These are phyloP conservation scores for Callinectes sapidus DNA, from an alignment of 2,888 invertebrate species.

Conservation along the genomic window DNA sequence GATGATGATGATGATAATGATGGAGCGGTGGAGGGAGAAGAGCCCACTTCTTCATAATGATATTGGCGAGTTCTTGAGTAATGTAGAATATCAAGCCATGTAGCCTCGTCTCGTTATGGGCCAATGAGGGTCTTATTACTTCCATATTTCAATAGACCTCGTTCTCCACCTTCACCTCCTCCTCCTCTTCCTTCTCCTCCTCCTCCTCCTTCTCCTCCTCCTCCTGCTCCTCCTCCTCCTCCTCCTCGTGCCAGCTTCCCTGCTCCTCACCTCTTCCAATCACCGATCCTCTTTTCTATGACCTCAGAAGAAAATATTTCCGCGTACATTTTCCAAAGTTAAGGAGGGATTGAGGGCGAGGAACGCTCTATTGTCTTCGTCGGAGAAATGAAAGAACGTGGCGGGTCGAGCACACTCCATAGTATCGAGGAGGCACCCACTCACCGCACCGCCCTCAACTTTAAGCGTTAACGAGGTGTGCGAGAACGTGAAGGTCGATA, in stretches of 20 bases:
- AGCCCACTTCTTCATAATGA: not conserved
- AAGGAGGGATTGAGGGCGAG: slow-evolving; percentile 2
- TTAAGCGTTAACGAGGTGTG: slow-evolving; percentile 25
- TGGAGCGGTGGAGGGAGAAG: not conserved
- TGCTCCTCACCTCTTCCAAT: slow-evolving; percentile 5
- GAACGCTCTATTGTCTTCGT: not conserved
- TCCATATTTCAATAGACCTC: not conserved
- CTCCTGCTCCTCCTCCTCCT: not conserved
- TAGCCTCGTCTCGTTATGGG: not conserved
- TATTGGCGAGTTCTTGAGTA: not conserved
- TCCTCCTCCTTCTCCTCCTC: not conserved
- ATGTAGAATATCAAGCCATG: slow-evolving; percentile 4
- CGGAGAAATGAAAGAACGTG: not conserved
- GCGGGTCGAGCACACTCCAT: slow-evolving; percentile 13
- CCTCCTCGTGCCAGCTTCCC: not conserved
- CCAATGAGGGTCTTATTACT: not conserved
- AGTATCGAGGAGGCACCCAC: slow-evolving; percentile 12
- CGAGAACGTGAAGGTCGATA: slow-evolving; percentile 17
- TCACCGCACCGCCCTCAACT: not conserved
- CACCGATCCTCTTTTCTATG: not conserved
- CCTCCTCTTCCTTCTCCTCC: not conserved
- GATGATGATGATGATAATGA: not conserved
- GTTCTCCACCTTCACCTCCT: no score
- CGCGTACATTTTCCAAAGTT: not conserved
- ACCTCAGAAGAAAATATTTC: not conserved